Evolutionary conservation across 2,113 vertebrate genomes (phyloP).

Genomic region (Todiramphus saurophagus): DNA sequence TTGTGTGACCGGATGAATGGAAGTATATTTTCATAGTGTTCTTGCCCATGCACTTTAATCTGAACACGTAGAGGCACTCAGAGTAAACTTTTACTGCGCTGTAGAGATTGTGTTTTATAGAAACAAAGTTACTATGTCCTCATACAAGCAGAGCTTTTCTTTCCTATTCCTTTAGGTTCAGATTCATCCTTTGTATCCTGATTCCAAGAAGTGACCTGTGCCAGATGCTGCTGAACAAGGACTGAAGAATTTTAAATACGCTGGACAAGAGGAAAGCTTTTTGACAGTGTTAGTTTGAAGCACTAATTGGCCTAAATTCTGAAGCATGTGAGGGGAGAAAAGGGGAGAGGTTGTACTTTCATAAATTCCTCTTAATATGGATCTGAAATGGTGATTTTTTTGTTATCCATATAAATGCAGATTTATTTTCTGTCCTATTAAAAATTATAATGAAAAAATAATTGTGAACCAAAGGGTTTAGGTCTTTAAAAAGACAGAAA

Average conservation of each 20-base stretch:
- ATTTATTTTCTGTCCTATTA: neutral
- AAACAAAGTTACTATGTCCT: neutral
- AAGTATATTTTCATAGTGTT: neutral
- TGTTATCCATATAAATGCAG: neutral
- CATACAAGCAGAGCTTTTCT: neutral
- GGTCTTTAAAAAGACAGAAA: neutral
- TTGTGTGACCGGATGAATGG: neutral
- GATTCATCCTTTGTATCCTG: neutral
- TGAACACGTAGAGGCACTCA: neutral
- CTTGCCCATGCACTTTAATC: neutral
- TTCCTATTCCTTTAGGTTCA: neutral
- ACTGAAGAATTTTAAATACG: neutral
- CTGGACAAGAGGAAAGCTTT: neutral
- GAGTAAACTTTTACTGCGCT: neutral
- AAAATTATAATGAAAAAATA: neutral
- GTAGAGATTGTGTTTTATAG: neutral
- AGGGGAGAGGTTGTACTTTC: neutral
- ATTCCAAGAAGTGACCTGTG: neutral
- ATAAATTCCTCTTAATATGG: neutral
- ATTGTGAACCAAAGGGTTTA: neutral
- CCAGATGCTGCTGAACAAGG: neutral
- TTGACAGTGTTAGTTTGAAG: neutral
- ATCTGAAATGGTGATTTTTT: neutral
- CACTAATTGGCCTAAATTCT: neutral
- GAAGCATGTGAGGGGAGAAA: neutral